Conservation (phyloP, 2,797 vertebrate genomes). For the Heterohyrax brucei region DNA sequence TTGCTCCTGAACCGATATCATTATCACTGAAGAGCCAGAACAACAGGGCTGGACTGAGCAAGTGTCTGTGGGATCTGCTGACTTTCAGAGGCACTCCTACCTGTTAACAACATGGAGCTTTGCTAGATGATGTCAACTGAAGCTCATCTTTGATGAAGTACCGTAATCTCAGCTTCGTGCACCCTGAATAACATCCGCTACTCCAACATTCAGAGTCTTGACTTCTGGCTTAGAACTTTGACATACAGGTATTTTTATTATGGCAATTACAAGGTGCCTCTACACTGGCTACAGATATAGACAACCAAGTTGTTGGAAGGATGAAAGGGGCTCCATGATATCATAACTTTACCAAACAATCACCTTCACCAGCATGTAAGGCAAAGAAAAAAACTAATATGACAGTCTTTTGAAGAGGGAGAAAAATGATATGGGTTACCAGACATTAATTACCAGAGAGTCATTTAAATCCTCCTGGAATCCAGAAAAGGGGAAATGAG, state of each 20-base stretch:
- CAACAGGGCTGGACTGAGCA: neutral
- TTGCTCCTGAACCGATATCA: neutral
- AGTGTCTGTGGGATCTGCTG: slow-evolving; percentile 62
- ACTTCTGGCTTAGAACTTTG: slow-evolving; percentile 70
- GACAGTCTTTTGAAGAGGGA: neutral
- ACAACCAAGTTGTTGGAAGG: slow-evolving; percentile 8
- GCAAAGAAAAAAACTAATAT: neutral
- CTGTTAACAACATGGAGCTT: slow-evolving; percentile 74
- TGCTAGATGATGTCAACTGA: slow-evolving; percentile 77
- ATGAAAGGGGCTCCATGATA: neutral
- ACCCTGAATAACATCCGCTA: slow-evolving; percentile 73
- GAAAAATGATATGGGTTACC: neutral
- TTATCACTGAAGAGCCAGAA: slow-evolving; percentile 60
- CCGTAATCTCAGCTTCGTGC: slow-evolving; percentile 78
- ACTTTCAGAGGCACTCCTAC: slow-evolving; percentile 84
- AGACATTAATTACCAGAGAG: neutral
- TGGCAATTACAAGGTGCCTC: slow-evolving; percentile 48
- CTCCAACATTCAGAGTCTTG: slow-evolving; percentile 45
- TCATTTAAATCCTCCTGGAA: neutral
- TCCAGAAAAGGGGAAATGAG: neutral
- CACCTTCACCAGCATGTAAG: neutral
- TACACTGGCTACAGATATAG: neutral
- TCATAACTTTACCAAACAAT: neutral
- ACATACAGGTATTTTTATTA: slow-evolving; percentile 64
- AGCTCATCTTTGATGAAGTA: slow-evolving; percentile 86